phyloP scores from a whole-genome alignment of 2,888 invertebrate genomes.

The Phragmatobia fuliginosa region DNA sequence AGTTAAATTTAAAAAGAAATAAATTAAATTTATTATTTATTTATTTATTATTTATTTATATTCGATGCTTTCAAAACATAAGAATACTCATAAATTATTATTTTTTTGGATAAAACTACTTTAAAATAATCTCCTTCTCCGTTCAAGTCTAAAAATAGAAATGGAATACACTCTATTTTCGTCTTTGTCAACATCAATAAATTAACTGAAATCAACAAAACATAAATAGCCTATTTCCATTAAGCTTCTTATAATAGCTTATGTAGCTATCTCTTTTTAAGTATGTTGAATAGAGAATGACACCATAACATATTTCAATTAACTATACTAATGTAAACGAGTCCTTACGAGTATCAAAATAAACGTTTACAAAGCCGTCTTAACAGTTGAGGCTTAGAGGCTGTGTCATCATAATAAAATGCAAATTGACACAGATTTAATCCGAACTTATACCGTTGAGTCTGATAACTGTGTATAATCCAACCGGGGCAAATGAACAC shows the following conservation, averaged over 20 bases:
- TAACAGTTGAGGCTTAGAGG: slow-evolving; percentile 76
- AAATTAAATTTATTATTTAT: no score
- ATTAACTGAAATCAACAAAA: neutral
- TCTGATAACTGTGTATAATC: slow-evolving; percentile 81
- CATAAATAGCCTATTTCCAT: neutral
- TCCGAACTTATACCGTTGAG: slow-evolving; percentile 78
- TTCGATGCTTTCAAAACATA: neutral
- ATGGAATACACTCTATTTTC: neutral
- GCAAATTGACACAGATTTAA: slow-evolving; percentile 84
- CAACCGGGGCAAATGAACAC: slow-evolving; percentile 53
- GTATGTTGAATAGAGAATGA: neutral
- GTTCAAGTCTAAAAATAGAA: neutral
- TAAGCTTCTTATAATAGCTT: neutral
- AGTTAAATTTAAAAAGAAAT: no score
- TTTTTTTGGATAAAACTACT: neutral
- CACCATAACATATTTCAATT: neutral
- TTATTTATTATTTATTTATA: neutral
- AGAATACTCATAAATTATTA: neutral
- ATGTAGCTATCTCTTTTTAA: neutral
- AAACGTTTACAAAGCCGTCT: slow-evolving; percentile 71
- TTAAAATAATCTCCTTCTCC: neutral
- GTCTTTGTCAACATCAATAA: neutral
- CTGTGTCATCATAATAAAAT: slow-evolving; percentile 81
- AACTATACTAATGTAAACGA: slow-evolving; percentile 6
- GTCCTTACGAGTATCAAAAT: slow-evolving; percentile 52